Base-by-base conservation (phyloP, 2,113 vertebrate species). In the Dicaeum eximium region DNA sequence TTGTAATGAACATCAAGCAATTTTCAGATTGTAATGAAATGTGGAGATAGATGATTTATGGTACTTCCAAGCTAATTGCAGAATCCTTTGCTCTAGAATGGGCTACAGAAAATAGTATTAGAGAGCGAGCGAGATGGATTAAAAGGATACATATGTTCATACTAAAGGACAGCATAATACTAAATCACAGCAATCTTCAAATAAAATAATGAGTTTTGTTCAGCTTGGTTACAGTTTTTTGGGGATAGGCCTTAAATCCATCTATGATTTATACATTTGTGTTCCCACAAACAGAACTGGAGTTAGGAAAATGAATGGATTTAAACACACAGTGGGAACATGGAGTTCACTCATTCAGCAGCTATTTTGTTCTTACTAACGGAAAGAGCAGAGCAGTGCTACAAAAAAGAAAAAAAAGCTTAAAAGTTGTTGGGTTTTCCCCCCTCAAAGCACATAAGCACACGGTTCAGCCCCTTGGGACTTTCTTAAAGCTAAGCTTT, bases 401-500 rank as follows among this genome's bases (percentile, higher is more conserved):
- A 28, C 22, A 47, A 69, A 81, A 88, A 80, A 33, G 1, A 17
- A 44, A 44, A 69, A 60, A 47, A 69, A 50, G 2, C 17, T 58
- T 67, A 16, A 38, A 67, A 40, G 35, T 84, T 72, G 21, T 58
- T 87, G 20, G 2, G 8, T 53, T 40, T 57, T 11, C 1, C 58
- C 33, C 53, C 42, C 58, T 67, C 62, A 80, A 83, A 92, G 90
- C 4, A 4, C 66, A 62, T 64, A 80, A 96, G 60, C 38, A 70
- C 75, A 80, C 5, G 0, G 60, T 81, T 93, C 72, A 80, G 44
- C 69, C 87, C 48, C 72, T 80, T 86, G 90, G 67, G 93, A 78
- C 85, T 86, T 86, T 44, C 79, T 90, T 90, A 77, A 86, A 92
- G 79, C 85, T 91, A 60, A 74, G 86, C 95, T 96, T 95, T 96